Conservation (phyloP, 2,797 vertebrate species). For the Cheirogaleus major region DNA sequence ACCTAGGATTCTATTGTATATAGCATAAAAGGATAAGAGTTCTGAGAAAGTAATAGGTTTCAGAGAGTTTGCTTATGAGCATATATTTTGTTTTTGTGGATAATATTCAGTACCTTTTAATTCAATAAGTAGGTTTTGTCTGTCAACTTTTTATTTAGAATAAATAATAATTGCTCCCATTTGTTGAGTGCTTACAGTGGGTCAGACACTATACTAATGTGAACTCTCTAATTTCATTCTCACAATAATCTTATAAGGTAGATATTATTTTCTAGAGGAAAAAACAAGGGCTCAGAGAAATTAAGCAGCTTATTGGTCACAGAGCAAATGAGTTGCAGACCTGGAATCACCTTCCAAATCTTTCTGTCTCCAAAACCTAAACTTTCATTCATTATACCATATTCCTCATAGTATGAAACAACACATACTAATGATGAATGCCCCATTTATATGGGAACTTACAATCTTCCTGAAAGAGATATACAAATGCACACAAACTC, state of each 20-base stretch:
- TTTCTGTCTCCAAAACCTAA: neutral
- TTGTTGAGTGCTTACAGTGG: neutral
- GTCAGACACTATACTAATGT: neutral
- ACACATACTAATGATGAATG: conserved; percentile 9
- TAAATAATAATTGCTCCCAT: neutral
- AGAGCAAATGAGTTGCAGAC: neutral
- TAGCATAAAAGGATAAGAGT: neutral
- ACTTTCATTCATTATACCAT: neutral
- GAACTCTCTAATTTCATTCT: neutral
- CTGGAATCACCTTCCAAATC: neutral
- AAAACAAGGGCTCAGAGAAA: neutral
- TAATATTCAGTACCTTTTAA: neutral
- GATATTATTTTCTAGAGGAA: neutral
- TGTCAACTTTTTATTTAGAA: neutral
- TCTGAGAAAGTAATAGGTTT: neutral
- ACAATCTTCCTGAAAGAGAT: conserved; percentile 17
- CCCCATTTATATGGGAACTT: neutral
- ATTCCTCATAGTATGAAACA: conserved; percentile 6
- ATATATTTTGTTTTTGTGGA: neutral
- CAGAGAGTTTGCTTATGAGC: neutral
- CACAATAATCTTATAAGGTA: neutral
- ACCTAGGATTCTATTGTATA: neutral
- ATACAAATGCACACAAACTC: neutral
- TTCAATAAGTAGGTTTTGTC: neutral
- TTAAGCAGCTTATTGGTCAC: neutral